Evolutionary conservation across 2,888 invertebrate species (phyloP).

Genomic region (Melinaea menophilus): DNA sequence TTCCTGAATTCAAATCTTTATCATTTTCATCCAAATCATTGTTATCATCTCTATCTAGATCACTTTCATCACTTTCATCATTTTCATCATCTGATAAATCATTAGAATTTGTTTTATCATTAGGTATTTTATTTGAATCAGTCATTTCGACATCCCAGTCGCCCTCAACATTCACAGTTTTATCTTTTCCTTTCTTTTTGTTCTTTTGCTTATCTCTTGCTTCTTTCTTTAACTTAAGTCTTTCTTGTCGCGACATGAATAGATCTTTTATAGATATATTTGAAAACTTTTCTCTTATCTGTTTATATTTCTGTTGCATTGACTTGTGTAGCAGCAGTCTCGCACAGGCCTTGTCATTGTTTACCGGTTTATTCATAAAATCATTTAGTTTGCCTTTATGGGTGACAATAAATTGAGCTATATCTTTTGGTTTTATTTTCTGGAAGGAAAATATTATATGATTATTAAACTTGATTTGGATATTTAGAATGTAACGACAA

Average conservation of each 20-base stretch:
- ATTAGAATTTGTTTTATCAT: slow-evolving; percentile 8
- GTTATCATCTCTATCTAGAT: slow-evolving; percentile 12
- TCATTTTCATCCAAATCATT: slow-evolving; percentile 16
- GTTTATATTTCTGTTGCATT: slow-evolving; percentile 61
- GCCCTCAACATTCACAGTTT: slow-evolving; percentile 48
- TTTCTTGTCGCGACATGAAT: slow-evolving; percentile 66
- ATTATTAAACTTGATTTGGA: slow-evolving; percentile 1
- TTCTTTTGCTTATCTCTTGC: slow-evolving; percentile 57
- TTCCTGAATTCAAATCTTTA: slow-evolving; percentile 12
- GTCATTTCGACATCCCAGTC: slow-evolving; percentile 53
- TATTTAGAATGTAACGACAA: too few species aligned
- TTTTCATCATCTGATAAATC: slow-evolving; percentile 14
- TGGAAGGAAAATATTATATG: slow-evolving; percentile 40
- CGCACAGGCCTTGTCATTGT: slow-evolving; percentile 64
- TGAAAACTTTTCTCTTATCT: slow-evolving; percentile 54
- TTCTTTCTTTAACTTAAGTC: slow-evolving; percentile 63
- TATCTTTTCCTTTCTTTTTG: slow-evolving; percentile 40
- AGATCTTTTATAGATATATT: slow-evolving; percentile 64
- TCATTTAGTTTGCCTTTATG: slow-evolving; percentile 57
- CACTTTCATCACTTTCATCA: slow-evolving; percentile 15
- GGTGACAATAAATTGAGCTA: slow-evolving; percentile 64
- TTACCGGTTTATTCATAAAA: slow-evolving; percentile 61
- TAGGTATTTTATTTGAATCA: slow-evolving; percentile 33
- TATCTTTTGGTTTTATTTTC: slow-evolving; percentile 68
- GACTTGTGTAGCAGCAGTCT: slow-evolving; percentile 62